phyloP scores from a whole-genome alignment of 2,888 invertebrate species.

The Allophyes oxyacanthae region DNA sequence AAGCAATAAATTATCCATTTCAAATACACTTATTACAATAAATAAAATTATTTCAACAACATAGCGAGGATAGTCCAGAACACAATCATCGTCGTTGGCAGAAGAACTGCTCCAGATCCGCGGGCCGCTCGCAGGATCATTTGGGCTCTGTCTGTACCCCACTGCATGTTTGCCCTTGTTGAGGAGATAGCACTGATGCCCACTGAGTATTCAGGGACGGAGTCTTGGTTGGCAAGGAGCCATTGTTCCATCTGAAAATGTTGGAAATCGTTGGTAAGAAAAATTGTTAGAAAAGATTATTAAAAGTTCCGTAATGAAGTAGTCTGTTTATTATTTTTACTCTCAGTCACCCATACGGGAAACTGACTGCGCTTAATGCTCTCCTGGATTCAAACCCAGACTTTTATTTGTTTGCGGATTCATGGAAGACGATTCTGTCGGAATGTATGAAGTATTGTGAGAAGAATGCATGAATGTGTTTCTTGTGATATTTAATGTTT shows the following conservation, averaged over 20 bases:
- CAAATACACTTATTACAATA: not conserved
- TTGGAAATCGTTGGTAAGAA: not conserved
- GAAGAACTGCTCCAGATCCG: constrained; percentile 64
- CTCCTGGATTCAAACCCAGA: too few species aligned
- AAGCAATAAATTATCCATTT: not conserved
- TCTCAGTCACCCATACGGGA: too few species aligned
- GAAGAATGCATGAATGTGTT: too few species aligned
- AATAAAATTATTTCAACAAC: constrained; percentile 60
- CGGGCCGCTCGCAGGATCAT: constrained; percentile 69
- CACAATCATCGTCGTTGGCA: constrained; percentile 70
- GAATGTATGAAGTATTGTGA: too few species aligned
- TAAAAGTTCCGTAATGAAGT: too few species aligned
- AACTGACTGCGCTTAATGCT: too few species aligned
- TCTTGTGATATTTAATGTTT: too few species aligned
- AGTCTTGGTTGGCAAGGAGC: constrained; percentile 65
- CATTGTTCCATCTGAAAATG: constrained; percentile 78
- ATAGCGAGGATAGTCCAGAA: constrained; percentile 65
- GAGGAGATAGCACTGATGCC: constrained; percentile 72
- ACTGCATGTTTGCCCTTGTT: constrained; percentile 71
- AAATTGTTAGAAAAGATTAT: not conserved
- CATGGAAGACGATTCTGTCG: too few species aligned
- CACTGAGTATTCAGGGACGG: constrained; percentile 67
- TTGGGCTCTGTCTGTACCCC: constrained; percentile 74
- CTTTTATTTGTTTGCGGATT: too few species aligned
- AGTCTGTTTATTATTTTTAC: too few species aligned